A percentile compares a stretch with the other conserved stretches of the same genome.
Evolutionary conservation across 2,113 vertebrate species (phyloP).

Genomic region (Cebidichthys violaceus): DNA sequence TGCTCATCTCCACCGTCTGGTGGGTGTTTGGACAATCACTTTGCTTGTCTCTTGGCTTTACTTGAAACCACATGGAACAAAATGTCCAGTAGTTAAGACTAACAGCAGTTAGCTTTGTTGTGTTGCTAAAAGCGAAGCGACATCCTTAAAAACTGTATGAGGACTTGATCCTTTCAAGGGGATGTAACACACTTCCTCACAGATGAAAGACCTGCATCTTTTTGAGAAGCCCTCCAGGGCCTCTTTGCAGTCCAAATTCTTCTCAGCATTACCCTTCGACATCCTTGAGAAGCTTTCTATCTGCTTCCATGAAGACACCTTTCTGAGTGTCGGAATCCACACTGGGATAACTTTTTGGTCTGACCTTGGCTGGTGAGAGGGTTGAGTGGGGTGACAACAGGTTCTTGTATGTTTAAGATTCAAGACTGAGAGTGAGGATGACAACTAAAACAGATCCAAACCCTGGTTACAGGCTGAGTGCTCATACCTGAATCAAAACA

Average conservation of each 20-base stretch:
- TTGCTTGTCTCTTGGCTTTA: conserved; percentile 11
- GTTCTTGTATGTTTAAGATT: not conserved
- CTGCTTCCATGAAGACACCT: conserved; percentile 31
- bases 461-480: not conserved
- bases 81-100: too few relatives aligned
- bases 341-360: conserved; percentile 21
- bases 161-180: conserved; percentile 28
- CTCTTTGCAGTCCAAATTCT: conserved; percentile 44
- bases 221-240: conserved; percentile 44
- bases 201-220: conserved; percentile 53
- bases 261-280: conserved; percentile 36
- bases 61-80: not conserved
- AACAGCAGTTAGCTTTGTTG: conserved; percentile 10
- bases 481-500: not conserved
- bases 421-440: not conserved
- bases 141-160: conserved; percentile 40
- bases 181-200: conserved; percentile 29
- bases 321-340: conserved; percentile 29
- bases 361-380: conserved; percentile 44
- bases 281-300: conserved; percentile 43
- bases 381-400: not conserved
- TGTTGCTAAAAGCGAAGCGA: conserved; percentile 25
- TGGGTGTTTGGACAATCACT: not conserved
- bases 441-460: conserved; percentile 8
- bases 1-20: not conserved